phyloP scores from a whole-genome alignment of 2,888 invertebrate species.

The Sicus ferrugineus region DNA sequence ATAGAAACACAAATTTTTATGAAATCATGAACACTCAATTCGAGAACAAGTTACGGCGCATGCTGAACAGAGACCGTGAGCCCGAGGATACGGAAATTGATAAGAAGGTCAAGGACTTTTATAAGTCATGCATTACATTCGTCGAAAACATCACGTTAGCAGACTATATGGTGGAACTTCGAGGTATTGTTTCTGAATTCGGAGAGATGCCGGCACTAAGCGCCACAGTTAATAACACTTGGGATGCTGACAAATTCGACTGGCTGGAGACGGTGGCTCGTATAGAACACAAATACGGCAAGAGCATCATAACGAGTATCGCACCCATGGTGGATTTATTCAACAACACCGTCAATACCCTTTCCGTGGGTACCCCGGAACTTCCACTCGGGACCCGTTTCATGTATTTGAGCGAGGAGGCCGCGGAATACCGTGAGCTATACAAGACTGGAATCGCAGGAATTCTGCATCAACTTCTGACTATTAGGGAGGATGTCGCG shows the following conservation, averaged over 20 bases:
- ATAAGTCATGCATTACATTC: slow-evolving; percentile 49
- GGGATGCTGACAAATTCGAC: slow-evolving; percentile 50
- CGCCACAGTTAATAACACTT: slow-evolving; percentile 44
- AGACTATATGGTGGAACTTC: slow-evolving; percentile 31
- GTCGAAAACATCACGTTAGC: not conserved
- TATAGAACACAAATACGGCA: slow-evolving; percentile 44
- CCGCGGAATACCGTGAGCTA: slow-evolving; percentile 26
- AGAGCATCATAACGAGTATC: slow-evolving; percentile 42
- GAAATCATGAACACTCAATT: slow-evolving; percentile 49
- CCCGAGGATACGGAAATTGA: slow-evolving; percentile 48
- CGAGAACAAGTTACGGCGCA: slow-evolving; percentile 46
- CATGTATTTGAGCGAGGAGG: slow-evolving; percentile 45
- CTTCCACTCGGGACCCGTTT: slow-evolving; percentile 42
- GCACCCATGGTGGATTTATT: slow-evolving; percentile 43
- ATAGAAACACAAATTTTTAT: slow-evolving; percentile 52
- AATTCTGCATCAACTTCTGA: slow-evolving; percentile 41
- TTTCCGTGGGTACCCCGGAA: slow-evolving; percentile 43
- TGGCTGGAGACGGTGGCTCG: slow-evolving; percentile 50
- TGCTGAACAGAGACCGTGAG: slow-evolving; percentile 42
- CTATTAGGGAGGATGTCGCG: slow-evolving; percentile 42
- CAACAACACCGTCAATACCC: slow-evolving; percentile 40
- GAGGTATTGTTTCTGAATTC: slow-evolving; percentile 45
- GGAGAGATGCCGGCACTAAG: slow-evolving; percentile 52
- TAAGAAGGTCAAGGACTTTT: slow-evolving; percentile 54
- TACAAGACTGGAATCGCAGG: slow-evolving; percentile 32